Percentiles rank a stretch among this genome's conserved stretches.
phyloP scores from a whole-genome alignment of 2,888 invertebrate genomes.

The Prosopocoilus inquinatus region DNA sequence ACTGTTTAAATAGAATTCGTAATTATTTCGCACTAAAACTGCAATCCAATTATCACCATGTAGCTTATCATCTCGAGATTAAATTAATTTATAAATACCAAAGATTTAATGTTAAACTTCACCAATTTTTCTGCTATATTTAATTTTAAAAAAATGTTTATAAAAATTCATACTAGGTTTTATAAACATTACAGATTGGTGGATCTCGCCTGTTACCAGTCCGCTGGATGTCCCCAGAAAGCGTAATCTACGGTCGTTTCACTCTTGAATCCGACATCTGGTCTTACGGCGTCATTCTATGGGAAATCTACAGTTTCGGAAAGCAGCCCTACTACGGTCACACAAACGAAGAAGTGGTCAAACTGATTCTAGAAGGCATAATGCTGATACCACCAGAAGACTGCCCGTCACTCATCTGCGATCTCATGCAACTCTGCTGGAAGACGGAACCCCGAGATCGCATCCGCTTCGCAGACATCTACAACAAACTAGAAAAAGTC shows the following conservation, averaged over 20 bases:
- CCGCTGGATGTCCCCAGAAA: conserved; percentile 96
- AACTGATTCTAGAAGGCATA: conserved; percentile 76
- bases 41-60: no score
- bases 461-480: conserved; percentile 69
- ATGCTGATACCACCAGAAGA: conserved; percentile 77
- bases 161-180: no score
- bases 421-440: conserved; percentile 80
- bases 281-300: conserved; percentile 89
- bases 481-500: conserved; percentile 59
- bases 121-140: no score
- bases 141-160: no score
- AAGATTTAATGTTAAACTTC: no score
- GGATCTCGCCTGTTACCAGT: conserved; percentile 81
- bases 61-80: no score
- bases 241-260: conserved; percentile 84
- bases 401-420: conserved; percentile 69
- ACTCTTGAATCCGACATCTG: conserved; percentile 90
- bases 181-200: conserved; percentile 57
- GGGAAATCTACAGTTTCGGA: conserved; percentile 93
- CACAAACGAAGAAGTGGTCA: conserved; percentile 82
- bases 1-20: no score
- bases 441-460: conserved; percentile 76
- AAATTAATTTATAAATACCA: no score
- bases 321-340: conserved; percentile 91
- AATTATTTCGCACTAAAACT: no score